Evolutionary conservation across 2,888 invertebrate genomes (phyloP).

Genomic region (Fragum whitleyi): DNA sequence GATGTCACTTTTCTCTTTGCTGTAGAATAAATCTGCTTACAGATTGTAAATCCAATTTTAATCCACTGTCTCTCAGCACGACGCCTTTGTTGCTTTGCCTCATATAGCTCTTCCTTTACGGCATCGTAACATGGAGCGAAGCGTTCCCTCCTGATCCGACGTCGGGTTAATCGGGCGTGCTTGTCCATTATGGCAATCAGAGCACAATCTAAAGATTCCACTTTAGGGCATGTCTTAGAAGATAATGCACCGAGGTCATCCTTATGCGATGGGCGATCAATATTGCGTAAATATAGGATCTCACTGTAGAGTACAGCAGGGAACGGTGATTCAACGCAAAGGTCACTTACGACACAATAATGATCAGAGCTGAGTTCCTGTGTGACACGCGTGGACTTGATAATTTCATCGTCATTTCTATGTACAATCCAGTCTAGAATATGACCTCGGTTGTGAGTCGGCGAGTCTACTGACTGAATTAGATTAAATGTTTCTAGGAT

Average conservation of each 20-base stretch:
- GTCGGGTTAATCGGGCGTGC: neutral
- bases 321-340: too few relatives aligned
- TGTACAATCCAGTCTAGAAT: too few relatives aligned
- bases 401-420: neutral
- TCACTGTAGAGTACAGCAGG: neutral
- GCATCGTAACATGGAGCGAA: neutral
- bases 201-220: neutral
- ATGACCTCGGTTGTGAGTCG: too few relatives aligned
- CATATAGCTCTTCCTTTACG: neutral
- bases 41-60: neutral
- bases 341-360: too few relatives aligned
- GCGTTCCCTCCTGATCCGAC: neutral
- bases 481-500: too few relatives aligned
- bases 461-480: too few relatives aligned
- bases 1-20: neutral
- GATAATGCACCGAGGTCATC: neutral
- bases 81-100: neutral
- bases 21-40: neutral
- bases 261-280: neutral
- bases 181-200: neutral
- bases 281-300: neutral
- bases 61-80: neutral
- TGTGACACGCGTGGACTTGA: neutral
- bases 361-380: too few relatives aligned
- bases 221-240: neutral